phyloP scores from a whole-genome alignment of 2,113 vertebrate species.

The Periophthalmodon schlosseri region DNA sequence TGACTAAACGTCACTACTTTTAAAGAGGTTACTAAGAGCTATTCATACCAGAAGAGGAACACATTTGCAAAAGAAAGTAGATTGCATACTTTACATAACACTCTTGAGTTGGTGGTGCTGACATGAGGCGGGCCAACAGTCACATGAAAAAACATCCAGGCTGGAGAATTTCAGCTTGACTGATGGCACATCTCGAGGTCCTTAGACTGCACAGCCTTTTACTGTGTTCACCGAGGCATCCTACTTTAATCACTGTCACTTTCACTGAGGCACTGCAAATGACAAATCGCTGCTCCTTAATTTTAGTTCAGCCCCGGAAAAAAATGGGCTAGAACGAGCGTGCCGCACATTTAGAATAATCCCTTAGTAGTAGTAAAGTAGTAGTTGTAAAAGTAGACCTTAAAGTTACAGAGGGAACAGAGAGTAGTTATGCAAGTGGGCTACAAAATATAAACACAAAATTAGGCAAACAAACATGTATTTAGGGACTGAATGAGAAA shows the following conservation, averaged over 20 bases:
- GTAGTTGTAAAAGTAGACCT: neutral
- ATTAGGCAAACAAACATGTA: too few relatives aligned
- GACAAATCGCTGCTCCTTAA: conserved; percentile 31
- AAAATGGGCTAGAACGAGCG: too few relatives aligned
- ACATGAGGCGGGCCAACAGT: conserved; percentile 23
- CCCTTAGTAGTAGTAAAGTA: neutral
- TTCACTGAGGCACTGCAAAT: conserved; percentile 22
- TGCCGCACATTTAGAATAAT: too few relatives aligned
- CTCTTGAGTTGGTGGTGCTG: conserved; percentile 22
- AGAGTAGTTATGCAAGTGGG: too few relatives aligned
- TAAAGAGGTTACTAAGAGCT: too few relatives aligned
- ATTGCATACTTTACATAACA: neutral
- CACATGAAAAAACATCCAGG: conserved; percentile 28
- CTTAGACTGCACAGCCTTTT: conserved; percentile 14
- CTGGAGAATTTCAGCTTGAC: conserved; percentile 27
- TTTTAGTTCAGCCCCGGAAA: conserved; percentile 19
- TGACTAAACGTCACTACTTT: too few relatives aligned
- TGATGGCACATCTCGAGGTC: conserved; percentile 16
- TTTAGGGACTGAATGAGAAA: too few relatives aligned
- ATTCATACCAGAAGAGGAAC: too few relatives aligned
- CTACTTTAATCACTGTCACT: conserved; percentile 43
- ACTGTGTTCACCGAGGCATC: conserved; percentile 21
- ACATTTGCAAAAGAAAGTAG: too few relatives aligned
- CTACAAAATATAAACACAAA: too few relatives aligned
- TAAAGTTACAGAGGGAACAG: neutral